A percentile compares a stretch with the other conserved stretches of the same genome.
Conservation (phyloP, 1,140 invertebrate species). For the Drosophila elegans region DNA sequence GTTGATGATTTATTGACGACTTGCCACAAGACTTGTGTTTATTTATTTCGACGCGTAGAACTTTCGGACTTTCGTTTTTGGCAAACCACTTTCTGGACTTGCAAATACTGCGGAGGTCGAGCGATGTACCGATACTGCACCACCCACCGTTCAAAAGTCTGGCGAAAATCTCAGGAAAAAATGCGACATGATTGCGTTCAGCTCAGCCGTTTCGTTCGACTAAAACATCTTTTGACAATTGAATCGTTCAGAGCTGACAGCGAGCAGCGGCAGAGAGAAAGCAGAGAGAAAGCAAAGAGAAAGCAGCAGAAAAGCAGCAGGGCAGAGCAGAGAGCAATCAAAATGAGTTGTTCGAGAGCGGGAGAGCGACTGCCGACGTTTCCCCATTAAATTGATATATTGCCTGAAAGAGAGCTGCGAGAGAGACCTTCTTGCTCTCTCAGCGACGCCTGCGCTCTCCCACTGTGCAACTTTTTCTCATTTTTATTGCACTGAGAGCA, state of each 20-base stretch:
- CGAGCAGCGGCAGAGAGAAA: conserved; percentile 26
- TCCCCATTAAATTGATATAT: conserved; percentile 79
- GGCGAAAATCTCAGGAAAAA: background rate
- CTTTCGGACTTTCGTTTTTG: conserved; percentile 27
- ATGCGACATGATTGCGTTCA: conserved; percentile 82
- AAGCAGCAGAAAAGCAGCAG: conserved; percentile 11
- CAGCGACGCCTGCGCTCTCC: conserved; percentile 51
- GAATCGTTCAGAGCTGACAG: conserved; percentile 80
- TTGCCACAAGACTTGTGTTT: conserved; percentile 70
- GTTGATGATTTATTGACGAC: conserved; percentile 80
- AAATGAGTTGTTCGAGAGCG: conserved; percentile 7
- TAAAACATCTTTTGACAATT: conserved; percentile 85
- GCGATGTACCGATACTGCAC: conserved; percentile 43
- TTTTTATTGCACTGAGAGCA: conserved; percentile 11
- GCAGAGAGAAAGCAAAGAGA: conserved; percentile 35
- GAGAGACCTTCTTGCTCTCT: conserved; percentile 9
- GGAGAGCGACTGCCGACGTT: conserved; percentile 41
- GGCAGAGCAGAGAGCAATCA: background rate
- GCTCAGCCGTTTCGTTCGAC: conserved; percentile 52
- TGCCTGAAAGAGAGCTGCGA: conserved; percentile 12
- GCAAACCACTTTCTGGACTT: conserved; percentile 13
- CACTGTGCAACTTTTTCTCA: conserved; percentile 18
- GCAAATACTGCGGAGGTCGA: conserved; percentile 4
- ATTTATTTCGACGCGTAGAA: conserved; percentile 29
- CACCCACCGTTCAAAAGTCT: conserved; percentile 31